Evolutionary conservation across 1,140 invertebrate species (phyloP), one percentile per base, ranked within the genome.

Genomic region (Ostrea edulis): DNA sequence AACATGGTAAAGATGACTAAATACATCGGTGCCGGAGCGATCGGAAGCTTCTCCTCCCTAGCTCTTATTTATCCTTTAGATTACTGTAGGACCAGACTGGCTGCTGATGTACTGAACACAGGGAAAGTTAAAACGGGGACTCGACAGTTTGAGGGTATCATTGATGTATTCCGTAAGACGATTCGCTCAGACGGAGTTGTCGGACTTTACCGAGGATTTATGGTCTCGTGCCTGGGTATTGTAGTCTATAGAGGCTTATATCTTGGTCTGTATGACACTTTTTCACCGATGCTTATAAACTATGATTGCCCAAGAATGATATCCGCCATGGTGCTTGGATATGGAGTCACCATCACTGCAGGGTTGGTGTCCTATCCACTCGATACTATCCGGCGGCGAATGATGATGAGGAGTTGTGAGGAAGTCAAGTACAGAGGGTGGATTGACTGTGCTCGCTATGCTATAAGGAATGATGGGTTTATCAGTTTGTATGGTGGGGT

Each of bases 391-490:
- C 35, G 85, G 9, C 29, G 85, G 44, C 62, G 85, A 4, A 86
- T 86, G 85, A 77, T 86, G 85, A 77, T 86, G 85, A 51, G 35
- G n/a, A 71, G 58, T 22, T 35, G 65, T 71, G 85, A 86, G 17
- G 0, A 62, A 20, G 68, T 86, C 68, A 86, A 86, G 44, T 86
- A 86, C 35, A 77, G 53, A 22, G 85, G 85, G 5, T 51, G 35
- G 44, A 22, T 86, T 11, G 85, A 86, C 11, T 86, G 85, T 51
- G 65, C 52, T 11, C 17, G 51, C 12, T 65, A 77, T 44, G 54
- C 51, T 77, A 25, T 51, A 35, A 71, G n/a, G 17, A 86, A 55
- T 52, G 65, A 86, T 20, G 85, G 85, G 12, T n/a, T 65, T 3
- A 14, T 44, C 7, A 44, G 58, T 52, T 20, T 86, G n/a, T 77